These are phyloP conservation scores for Montipora efflorescens DNA, from an alignment of 64 coral and sea anemone genomes.

Conservation along the genomic window DNA sequence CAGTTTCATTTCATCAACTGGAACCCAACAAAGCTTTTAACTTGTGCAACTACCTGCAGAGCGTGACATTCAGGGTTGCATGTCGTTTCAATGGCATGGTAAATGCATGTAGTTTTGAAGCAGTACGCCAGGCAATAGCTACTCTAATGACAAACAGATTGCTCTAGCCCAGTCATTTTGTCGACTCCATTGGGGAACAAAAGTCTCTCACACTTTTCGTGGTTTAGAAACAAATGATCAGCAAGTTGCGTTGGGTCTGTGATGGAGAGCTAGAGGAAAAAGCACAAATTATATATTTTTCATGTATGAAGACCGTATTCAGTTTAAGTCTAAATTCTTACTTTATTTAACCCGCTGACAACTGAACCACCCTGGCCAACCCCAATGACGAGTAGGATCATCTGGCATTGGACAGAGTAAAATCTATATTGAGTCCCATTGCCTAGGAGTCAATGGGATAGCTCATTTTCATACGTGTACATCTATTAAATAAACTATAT, in stretches of 20 bases:
- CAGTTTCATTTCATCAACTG: background rate
- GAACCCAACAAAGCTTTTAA: background rate
- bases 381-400: too few species aligned
- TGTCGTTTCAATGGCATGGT: background rate
- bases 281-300: background rate
- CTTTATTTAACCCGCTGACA: too few species aligned
- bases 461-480: too few species aligned
- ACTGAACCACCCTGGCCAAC: too few species aligned
- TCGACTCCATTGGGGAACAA: conserved; percentile 72
- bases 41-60: background rate
- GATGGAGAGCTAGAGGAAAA: conserved; percentile 52
- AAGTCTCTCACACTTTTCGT: conserved; percentile 78
- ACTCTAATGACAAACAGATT: background rate
- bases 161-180: conserved; percentile 25
- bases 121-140: background rate
- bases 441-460: too few species aligned
- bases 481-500: background rate
- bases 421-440: too few species aligned
- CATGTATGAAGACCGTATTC: background rate
- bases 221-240: conserved; percentile 61
- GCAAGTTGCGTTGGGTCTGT: conserved; percentile 73
- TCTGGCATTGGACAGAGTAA: too few species aligned
- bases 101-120: background rate
- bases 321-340: too few species aligned
- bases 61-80: background rate